phyloP scores from a whole-genome alignment of 2,888 invertebrate species.

The Cryptocephalus moraei region DNA sequence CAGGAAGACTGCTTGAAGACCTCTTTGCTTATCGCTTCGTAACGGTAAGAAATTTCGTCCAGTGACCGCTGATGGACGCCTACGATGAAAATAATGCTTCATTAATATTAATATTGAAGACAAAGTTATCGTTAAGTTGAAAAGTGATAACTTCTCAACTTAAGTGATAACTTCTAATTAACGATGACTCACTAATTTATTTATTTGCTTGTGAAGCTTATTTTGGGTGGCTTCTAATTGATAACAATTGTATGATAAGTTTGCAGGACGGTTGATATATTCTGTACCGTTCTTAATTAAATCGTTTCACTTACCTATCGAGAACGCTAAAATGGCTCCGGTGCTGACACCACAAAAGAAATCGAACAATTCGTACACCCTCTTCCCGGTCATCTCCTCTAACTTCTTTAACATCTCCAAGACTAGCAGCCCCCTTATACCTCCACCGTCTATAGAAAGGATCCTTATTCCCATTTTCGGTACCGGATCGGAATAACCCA shows the following conservation, averaged over 20 bases:
- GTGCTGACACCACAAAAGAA: constrained; percentile 76
- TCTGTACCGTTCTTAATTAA: no score
- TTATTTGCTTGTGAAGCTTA: no score
- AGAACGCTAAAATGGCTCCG: constrained; percentile 67
- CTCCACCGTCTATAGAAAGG: constrained; percentile 81
- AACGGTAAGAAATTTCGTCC: constrained; percentile 48
- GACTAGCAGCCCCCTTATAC: constrained; percentile 73
- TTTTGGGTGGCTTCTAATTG: no score
- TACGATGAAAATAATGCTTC: constrained; percentile 21
- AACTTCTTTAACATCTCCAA: constrained; percentile 69
- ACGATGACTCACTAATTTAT: no score
- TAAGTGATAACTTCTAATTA: no score
- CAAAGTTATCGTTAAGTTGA: no score
- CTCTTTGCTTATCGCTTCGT: constrained; percentile 48
- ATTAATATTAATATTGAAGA: no score
- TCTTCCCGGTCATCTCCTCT: constrained; percentile 57
- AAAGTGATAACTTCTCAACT: no score
- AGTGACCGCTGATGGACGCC: constrained; percentile 46
- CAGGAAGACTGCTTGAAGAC: constrained; percentile 56
- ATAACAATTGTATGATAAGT: no score
- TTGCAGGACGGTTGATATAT: no score
- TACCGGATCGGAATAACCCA: constrained; percentile 61
- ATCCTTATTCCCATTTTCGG: constrained; percentile 65
- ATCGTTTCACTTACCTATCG: constrained; percentile 44
- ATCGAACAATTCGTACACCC: constrained; percentile 72